phyloP scores from a whole-genome alignment of 2,888 invertebrate genomes.

The Polymixis lichenea region DNA sequence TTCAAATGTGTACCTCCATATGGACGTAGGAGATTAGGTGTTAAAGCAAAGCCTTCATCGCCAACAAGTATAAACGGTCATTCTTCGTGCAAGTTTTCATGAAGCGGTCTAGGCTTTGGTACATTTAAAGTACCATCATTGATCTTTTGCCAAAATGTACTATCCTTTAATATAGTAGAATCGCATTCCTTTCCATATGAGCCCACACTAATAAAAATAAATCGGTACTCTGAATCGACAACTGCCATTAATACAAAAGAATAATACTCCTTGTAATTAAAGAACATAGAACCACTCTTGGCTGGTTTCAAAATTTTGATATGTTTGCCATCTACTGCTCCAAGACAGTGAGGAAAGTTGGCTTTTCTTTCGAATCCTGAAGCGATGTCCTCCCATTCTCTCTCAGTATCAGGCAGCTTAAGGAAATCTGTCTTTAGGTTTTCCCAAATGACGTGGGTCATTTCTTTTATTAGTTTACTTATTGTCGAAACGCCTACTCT shows the following conservation, averaged over 20 bases:
- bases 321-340: constrained; percentile 30
- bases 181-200: constrained; percentile 61
- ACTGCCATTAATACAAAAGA: constrained; percentile 60
- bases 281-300: constrained; percentile 31
- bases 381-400: constrained; percentile 18
- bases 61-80: constrained; percentile 60
- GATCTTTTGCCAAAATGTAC: constrained; percentile 61
- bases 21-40: constrained; percentile 57
- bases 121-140: constrained; percentile 58
- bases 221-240: constrained; percentile 62
- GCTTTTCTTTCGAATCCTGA: constrained; percentile 24
- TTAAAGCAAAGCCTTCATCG: constrained; percentile 61
- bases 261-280: constrained; percentile 26
- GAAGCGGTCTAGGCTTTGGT: constrained; percentile 59
- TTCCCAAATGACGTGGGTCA: constrained; percentile 43
- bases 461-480: constrained; percentile 44
- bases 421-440: constrained; percentile 37
- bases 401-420: constrained; percentile 41
- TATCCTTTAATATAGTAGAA: constrained; percentile 60
- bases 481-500: constrained; percentile 41
- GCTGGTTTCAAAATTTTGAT: constrained; percentile 43
- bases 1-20: constrained; percentile 61
- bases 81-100: constrained; percentile 50
- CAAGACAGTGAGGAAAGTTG: constrained; percentile 28
- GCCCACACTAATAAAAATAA: constrained; percentile 57